Conservation (phyloP, 1,140 invertebrate genomes). For the Neomicropteryx cornuta region DNA sequence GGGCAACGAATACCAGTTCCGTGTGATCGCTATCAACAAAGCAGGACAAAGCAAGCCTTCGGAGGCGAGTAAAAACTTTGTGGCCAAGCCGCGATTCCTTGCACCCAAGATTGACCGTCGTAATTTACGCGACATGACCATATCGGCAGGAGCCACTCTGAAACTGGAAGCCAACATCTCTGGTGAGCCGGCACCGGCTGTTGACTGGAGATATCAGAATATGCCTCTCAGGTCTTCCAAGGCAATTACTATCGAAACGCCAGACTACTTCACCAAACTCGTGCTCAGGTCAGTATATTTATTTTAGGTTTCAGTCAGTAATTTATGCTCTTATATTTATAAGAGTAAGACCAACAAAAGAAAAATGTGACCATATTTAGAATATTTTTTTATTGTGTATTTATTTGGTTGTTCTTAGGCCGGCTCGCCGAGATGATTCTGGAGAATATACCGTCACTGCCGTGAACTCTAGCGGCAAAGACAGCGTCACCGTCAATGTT, state of each 20-base stretch:
- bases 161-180: constrained; percentile 85
- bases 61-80: constrained; percentile 77
- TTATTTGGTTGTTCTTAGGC: too few species aligned
- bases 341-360: too few species aligned
- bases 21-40: constrained; percentile 93
- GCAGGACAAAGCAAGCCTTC: constrained; percentile 84
- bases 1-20: constrained; percentile 97
- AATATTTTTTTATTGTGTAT: too few species aligned
- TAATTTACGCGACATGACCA: constrained; percentile 75
- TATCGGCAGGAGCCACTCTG: constrained; percentile 85
- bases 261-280: constrained; percentile 81
- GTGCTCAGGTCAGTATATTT: too few species aligned
- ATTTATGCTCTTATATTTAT: too few species aligned
- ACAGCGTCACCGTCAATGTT: constrained; percentile 81
- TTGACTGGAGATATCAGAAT: constrained; percentile 66
- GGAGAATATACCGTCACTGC: constrained; percentile 84
- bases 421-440: constrained; percentile 67
- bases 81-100: constrained; percentile 84
- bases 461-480: constrained; percentile 75
- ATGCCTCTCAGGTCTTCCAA: constrained; percentile 44
- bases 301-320: too few species aligned
- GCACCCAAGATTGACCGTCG: constrained; percentile 92
- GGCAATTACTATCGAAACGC: constrained; percentile 66
- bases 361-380: too few species aligned
- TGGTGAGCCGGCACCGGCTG: constrained; percentile 83